Evolutionary conservation across 2,888 invertebrate genomes (phyloP).

Genomic region (Alloplasta piceator): DNA sequence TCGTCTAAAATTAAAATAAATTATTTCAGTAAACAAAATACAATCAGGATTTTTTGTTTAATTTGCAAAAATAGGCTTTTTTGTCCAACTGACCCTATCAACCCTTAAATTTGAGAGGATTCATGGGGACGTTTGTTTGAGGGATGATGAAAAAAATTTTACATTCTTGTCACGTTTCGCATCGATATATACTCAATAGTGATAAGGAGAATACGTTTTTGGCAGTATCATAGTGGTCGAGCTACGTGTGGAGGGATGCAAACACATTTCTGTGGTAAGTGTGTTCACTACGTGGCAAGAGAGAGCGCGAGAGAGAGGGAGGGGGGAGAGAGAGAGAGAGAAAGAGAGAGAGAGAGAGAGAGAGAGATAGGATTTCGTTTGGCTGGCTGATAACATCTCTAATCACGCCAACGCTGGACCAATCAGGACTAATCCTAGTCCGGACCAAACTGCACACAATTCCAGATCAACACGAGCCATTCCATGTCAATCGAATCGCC

Average conservation of each 20-base stretch:
- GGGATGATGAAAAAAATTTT: background rate
- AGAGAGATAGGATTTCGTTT: constrained; percentile 69
- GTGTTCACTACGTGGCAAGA: constrained; percentile 69
- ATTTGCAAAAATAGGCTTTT: constrained; percentile 3
- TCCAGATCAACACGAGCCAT: background rate
- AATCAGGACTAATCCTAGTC: constrained; percentile 82
- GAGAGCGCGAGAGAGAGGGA: constrained; percentile 57
- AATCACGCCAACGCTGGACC: constrained; percentile 83
- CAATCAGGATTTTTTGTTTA: background rate
- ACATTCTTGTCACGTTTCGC: constrained; percentile 8
- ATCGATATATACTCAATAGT: constrained; percentile 6
- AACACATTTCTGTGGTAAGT: constrained; percentile 72
- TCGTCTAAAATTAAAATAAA: no score
- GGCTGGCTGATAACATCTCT: constrained; percentile 82
- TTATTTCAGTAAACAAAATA: no score
- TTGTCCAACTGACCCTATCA: background rate
- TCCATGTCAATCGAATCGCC: no score
- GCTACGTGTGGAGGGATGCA: constrained; percentile 70
- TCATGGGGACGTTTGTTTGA: background rate
- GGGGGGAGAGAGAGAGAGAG: constrained; percentile 53
- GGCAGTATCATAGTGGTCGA: constrained; percentile 32
- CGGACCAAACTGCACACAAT: constrained; percentile 66
- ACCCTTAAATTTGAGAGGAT: background rate
- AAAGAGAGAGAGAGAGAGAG: constrained; percentile 54
- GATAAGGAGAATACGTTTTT: background rate